Conservation (phyloP, 2,113 vertebrate genomes). For the Natator depressus region DNA sequence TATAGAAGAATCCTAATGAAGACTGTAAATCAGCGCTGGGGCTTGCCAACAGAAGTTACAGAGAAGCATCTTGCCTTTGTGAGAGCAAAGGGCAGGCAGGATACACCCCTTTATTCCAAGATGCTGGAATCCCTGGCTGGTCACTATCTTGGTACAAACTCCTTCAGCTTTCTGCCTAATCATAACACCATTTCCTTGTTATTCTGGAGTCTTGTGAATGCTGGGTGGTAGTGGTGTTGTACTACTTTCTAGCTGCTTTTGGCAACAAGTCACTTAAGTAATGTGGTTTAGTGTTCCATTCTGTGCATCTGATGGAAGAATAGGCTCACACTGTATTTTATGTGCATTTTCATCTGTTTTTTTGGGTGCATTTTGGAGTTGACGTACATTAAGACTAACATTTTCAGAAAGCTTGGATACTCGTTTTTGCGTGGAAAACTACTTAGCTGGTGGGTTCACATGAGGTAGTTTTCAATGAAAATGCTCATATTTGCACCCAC, state of each 20-base stretch:
- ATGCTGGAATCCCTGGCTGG: too few species aligned
- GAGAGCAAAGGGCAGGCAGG: too few species aligned
- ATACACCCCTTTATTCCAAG: too few species aligned
- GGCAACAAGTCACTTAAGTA: background rate
- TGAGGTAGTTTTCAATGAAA: background rate
- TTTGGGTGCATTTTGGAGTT: background rate
- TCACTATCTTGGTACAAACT: background rate
- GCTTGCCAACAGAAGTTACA: background rate
- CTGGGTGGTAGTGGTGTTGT: background rate
- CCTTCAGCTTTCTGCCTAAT: background rate
- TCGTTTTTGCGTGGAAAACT: background rate
- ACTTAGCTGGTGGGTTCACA: background rate
- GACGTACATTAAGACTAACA: background rate
- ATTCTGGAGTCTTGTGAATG: background rate
- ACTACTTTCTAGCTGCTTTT: background rate
- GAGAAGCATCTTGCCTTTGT: background rate
- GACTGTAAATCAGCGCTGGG: background rate
- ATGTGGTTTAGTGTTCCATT: background rate
- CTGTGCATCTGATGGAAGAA: background rate
- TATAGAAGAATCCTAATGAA: background rate
- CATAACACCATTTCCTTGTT: background rate
- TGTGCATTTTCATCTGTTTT: background rate
- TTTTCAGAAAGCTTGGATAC: background rate
- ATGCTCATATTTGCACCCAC: background rate
- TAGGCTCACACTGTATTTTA: background rate